Evolutionary conservation across 2,888 invertebrate genomes (phyloP).

Genomic region (Orchesella flavescens): DNA sequence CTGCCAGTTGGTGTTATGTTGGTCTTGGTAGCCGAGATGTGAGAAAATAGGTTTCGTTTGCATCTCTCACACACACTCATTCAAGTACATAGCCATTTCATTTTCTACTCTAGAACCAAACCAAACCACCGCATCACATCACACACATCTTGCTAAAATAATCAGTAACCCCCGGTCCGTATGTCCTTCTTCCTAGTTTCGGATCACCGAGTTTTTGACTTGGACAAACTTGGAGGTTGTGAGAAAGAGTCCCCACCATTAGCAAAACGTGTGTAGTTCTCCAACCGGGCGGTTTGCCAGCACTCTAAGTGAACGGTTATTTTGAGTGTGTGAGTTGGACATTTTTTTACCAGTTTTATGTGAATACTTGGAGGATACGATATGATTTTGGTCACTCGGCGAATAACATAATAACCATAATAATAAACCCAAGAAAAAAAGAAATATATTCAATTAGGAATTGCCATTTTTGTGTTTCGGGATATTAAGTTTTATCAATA

Average conservation of each 20-base stretch:
- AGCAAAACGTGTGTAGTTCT: neutral
- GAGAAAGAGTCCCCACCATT: neutral
- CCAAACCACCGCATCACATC: neutral
- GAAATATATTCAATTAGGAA: too few relatives aligned
- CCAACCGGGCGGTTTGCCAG: slow-evolving; percentile 22
- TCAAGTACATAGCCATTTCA: too few relatives aligned
- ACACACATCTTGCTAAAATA: neutral
- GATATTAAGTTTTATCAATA: too few relatives aligned
- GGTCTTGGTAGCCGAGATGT: too few relatives aligned
- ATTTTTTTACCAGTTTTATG: neutral
- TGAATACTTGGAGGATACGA: too few relatives aligned
- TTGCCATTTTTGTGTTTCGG: too few relatives aligned
- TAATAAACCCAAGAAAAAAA: too few relatives aligned
- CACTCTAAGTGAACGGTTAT: neutral
- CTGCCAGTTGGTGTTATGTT: neutral
- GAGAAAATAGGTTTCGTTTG: too few relatives aligned
- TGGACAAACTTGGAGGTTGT: neutral
- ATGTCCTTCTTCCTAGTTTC: neutral
- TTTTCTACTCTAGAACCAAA: too few relatives aligned
- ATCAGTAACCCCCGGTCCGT: neutral
- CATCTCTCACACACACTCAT: too few relatives aligned
- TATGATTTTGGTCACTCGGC: too few relatives aligned
- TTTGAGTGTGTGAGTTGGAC: neutral
- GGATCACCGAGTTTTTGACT: slow-evolving; percentile 11
- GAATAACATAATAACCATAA: too few relatives aligned